phyloP scores from a whole-genome alignment of 2,797 vertebrate species.

The Florisuga fusca region DNA sequence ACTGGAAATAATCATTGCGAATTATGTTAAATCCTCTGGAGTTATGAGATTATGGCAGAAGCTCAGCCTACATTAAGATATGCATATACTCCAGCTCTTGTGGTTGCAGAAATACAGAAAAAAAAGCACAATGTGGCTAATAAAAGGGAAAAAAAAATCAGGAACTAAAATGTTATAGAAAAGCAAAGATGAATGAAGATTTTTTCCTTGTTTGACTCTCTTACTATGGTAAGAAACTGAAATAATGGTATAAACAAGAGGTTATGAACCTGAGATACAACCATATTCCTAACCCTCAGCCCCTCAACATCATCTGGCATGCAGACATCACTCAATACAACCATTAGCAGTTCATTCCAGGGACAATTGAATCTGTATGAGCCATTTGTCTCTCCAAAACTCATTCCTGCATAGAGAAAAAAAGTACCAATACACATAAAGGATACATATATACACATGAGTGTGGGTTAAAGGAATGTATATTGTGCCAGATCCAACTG shows the following conservation, averaged over 20 bases:
- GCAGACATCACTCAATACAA: background rate
- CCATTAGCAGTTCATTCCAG: background rate
- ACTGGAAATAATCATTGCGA: conserved; percentile 68
- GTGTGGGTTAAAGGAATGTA: background rate
- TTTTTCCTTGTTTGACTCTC: background rate
- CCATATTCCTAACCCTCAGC: background rate
- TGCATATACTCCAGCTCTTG: conserved; percentile 11
- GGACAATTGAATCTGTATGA: background rate
- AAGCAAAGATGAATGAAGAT: background rate
- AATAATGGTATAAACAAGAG: background rate
- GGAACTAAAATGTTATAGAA: background rate
- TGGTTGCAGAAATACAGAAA: background rate
- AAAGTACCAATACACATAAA: background rate
- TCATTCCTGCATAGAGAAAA: background rate
- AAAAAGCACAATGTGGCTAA: background rate
- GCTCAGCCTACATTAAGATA: conserved; percentile 46
- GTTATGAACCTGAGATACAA: background rate
- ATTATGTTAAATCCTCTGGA: conserved; percentile 66
- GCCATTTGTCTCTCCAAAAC: background rate
- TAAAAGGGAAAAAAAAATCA: background rate
- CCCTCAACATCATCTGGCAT: background rate
- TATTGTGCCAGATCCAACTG: background rate
- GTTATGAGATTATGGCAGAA: conserved; percentile 60
- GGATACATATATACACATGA: background rate
- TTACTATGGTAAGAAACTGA: background rate